A percentile compares a stretch with the other conserved stretches of the same genome.
phyloP scores from a whole-genome alignment of 92 coral and sea anemone species.

The Epizoanthus stellaris region DNA sequence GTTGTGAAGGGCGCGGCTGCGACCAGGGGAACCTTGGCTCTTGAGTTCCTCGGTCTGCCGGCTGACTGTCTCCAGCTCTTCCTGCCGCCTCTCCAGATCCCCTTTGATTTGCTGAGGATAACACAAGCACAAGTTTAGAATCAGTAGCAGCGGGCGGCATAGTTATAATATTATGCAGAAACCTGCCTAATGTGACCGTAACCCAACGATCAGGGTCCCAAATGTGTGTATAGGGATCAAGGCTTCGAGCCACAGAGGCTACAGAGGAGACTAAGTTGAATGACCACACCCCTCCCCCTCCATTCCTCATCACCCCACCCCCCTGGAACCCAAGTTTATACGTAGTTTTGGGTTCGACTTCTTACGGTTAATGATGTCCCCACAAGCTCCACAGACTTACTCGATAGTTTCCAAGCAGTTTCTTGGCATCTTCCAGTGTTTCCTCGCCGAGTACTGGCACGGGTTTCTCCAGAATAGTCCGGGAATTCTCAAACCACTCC shows the following conservation, averaged over 20 bases:
- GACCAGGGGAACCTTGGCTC: conserved; percentile 60
- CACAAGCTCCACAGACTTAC: conserved; percentile 44
- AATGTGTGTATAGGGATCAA: too few relatives aligned
- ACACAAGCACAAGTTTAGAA: neutral
- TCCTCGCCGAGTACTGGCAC: conserved; percentile 80
- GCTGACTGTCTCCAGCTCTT: conserved; percentile 52
- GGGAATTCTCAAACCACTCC: conserved; percentile 70
- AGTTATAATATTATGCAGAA: too few relatives aligned
- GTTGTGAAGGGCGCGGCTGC: conserved; percentile 57
- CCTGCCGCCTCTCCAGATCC: conserved; percentile 47
- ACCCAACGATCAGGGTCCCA: too few relatives aligned
- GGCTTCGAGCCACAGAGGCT: too few relatives aligned
- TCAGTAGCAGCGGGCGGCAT: too few relatives aligned
- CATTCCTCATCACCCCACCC: too few relatives aligned
- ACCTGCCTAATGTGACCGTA: too few relatives aligned
- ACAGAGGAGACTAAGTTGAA: too few relatives aligned
- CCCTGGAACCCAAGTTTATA: too few relatives aligned
- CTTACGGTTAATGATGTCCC: too few relatives aligned
- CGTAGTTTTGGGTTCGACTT: too few relatives aligned
- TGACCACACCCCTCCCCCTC: too few relatives aligned
- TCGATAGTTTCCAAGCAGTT: conserved; percentile 72
- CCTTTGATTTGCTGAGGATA: conserved; percentile 45
- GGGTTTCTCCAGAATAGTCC: conserved; percentile 60
- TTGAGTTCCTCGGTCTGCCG: conserved; percentile 69
- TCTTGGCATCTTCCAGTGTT: conserved; percentile 74